These are phyloP conservation scores for Amphipyra tragopoginis DNA, from an alignment of 2,888 invertebrate genomes.

Conservation along the genomic window DNA sequence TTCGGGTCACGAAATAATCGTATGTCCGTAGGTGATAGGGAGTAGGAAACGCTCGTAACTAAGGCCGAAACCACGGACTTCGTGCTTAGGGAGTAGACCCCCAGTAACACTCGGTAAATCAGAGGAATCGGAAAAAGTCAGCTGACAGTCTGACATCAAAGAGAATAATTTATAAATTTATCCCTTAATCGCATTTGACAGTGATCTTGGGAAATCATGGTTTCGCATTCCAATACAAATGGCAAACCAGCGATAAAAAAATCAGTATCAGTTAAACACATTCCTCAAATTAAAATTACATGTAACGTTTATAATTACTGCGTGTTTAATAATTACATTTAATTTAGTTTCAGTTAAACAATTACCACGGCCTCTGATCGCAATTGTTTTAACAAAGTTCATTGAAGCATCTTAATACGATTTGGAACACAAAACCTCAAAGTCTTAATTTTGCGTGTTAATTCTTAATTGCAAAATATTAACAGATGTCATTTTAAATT, in stretches of 20 bases:
- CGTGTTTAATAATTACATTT: conserved; percentile 22
- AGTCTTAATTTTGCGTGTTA: conserved; percentile 6
- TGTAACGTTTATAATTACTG: conserved; percentile 8
- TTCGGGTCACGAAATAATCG: no score
- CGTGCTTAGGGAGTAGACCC: no score
- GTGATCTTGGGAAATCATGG: no score
- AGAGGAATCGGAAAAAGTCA: no score
- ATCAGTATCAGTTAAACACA: neutral
- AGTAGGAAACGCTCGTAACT: no score
- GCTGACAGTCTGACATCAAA: no score
- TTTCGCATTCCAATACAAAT: neutral
- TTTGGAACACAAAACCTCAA: conserved; percentile 57
- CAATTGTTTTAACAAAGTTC: conserved; percentile 25
- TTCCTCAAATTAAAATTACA: conserved; percentile 1
- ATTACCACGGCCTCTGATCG: conserved; percentile 17
- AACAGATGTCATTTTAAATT: neutral
- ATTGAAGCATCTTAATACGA: neutral
- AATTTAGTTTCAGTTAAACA: conserved; percentile 13
- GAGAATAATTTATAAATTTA: no score
- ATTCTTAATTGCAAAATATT: conserved; percentile 16
- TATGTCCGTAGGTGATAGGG: no score
- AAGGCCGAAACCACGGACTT: no score
- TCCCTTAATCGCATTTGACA: no score
- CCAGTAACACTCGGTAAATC: no score
- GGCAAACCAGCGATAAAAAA: neutral